Evolutionary conservation across 2,113 vertebrate genomes (phyloP), one percentile per base, ranked within the genome.

Genomic region (Tachysurus vachellii): DNA sequence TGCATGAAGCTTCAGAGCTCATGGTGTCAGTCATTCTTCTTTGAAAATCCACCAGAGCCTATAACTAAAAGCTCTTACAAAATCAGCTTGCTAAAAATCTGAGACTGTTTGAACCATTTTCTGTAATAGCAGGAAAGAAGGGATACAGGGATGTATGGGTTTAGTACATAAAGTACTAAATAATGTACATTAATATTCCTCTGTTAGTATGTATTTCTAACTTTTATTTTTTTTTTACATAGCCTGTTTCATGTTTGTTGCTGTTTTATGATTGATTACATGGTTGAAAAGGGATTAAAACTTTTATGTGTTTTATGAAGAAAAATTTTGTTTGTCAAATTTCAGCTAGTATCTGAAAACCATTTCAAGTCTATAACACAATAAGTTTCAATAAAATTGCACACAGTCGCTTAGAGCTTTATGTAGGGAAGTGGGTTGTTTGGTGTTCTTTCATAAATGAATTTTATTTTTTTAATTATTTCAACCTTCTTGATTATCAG

Each of bases 1-100:
- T 88, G 42, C 82, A 61, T 81, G 31, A 42, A 21, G 56, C 79
- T 81, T 81, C 56, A 44, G 56, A 42, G 56, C 79, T 81, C 56
- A 5, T 17, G n/a, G 28, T 56, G 79, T 26, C 79, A 61, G 79
- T 81, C 79, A 61, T 61, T 81, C 53, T n/a, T 79, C n/a, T 79
- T 28, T 0, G 21, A 26, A 77, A 77, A 77, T 53, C 75, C 5
- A 0, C 28, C n/a, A 28, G 64, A 66, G n/a, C 66, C 66, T 36
- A 70, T 36, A 11, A 71, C 68, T 19, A 71, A 47, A 47, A 47
- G 42, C 53, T 21, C 54, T 80, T 56, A 76, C 23, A 53, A 53
- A 13, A 23, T 50, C 47, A 76, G 53, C 54, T 21, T 19, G 77
- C 14, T 57, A n/a, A 31, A 80, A 14, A 57, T 80, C 77, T 28